Base-by-base conservation (phyloP, 30 jellyfish, hydroid and myxozoan species). In the Calvadosia cruxmelitensis region DNA sequence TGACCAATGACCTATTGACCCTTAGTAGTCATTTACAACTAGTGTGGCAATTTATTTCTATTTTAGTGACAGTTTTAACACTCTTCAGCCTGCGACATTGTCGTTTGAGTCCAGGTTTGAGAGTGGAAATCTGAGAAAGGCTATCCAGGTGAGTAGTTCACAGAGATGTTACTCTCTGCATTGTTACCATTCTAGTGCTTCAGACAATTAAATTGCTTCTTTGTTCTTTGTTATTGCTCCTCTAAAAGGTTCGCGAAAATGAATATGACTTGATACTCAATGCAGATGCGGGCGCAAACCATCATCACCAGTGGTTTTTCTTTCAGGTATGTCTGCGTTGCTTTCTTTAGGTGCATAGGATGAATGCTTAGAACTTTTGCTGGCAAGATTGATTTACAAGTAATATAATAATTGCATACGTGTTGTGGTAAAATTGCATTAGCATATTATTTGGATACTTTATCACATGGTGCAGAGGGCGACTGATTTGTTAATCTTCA, bases 101-200 rank as follows among this genome's bases (percentile, higher is more conserved):
- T 57, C 65, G 52, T 89, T 89, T 53, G 98, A 89, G 63, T 89
- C 98, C n/a, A 86, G 98, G n/a, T 89, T 89, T 76, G 98, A 89
- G 77, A 71, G 92, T 66, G 98, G 98, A 31, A 89, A 89, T 48
- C 87, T 89, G 2, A 78, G 98, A 29, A 81, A 81, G 31, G 98
- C 94, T 31, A 80, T 89, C 32, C 98, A 89, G 84, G 98, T 89
- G 63, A 2, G 52, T 27, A 10, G 5, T 34, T 20, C 25, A 12
- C 35, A 20, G 23, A 34, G 13, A 12, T 32, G 16, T n/a, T 48
- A 48, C 12, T 10, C n/a, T n/a, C 12, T 10, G 12, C 61, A 48
- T n/a, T 12, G 12, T 48, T 48, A 48, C 12, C n/a, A 12, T 32
- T 31, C 31, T 27, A 67, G 27, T 66, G 27, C 27, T 31, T 66